Base-by-base conservation (phyloP, 2,113 vertebrate species). In the Clarias macrocephalus region DNA sequence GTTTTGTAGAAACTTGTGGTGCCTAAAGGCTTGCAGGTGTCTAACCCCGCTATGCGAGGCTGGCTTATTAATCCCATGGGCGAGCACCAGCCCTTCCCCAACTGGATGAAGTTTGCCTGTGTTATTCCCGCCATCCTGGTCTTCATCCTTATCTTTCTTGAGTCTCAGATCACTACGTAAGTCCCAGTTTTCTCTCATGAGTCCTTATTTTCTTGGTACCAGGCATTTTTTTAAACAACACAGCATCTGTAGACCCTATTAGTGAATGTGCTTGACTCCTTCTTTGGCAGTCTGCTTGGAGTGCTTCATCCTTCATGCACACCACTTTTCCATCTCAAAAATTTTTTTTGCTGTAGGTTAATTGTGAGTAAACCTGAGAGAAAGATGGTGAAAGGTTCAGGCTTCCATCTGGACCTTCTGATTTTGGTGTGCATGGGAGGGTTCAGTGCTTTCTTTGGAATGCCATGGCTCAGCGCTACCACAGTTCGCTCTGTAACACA, bases 91-190 rank as follows among this genome's bases (percentile, higher is more conserved):
- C 0, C 0, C 0, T 97, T 99, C 89, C 98, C 98, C 30, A 91
- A 93, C 59, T 99, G 98, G 98, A 92, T 99, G 95, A 99, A 97
- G 96, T 96, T 99, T 0, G 97, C 95, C 5, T 94, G 95, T 0
- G 93, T 90, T n/a, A 88, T 99, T 15, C 98, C 98, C 0, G 97
- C 97, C 13, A 8, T 98, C 9, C 95, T 99, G 10, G 97, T 99
- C 93, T 99, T 99, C 93, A 99, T 99, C 88, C 96, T 99, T 90
- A 99, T 99, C 92, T 99, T 99, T 91, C 95, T 99, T 0, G 98
- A 99, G 93, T 97, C 98, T 0, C 98, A 99, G 94, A 99, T 99
- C 91, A 99, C 98, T 88, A 99, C 98, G 98, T 99, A 92, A 96
- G 96, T 92, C 16, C 30, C 48, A n/a, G 66, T 48, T 66, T 59